These are phyloP conservation scores for Halocynthia aurantium DNA, from an alignment of 23 tunicate species.

Conservation along the genomic window DNA sequence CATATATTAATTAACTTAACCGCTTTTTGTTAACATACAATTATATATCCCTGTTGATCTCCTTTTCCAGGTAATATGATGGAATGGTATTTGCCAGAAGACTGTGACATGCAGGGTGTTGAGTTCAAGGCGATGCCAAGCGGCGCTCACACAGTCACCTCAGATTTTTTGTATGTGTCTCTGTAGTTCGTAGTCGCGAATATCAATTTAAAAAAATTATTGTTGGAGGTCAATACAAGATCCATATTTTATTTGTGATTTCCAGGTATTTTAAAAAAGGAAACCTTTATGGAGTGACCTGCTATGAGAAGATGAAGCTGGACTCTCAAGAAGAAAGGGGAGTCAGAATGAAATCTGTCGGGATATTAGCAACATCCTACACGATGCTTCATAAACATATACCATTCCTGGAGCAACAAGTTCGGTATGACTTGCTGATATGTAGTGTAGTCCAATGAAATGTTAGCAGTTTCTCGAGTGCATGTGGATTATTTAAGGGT, in stretches of 20 bases:
- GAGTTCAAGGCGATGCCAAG: conserved; percentile 92
- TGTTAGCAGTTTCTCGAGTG: neutral
- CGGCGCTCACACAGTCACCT: conserved; percentile 66
- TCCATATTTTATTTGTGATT: too few species aligned
- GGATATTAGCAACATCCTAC: conserved; percentile 57
- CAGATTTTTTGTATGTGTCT: conserved; percentile 79
- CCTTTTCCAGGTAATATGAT: conserved; percentile 53
- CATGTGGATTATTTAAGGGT: neutral
- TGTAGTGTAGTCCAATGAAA: neutral
- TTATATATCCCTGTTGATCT: neutral
- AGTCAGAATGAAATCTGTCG: conserved; percentile 86
- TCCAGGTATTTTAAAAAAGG: conserved; percentile 61
- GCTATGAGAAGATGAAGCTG: conserved; percentile 46
- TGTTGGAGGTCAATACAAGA: too few species aligned
- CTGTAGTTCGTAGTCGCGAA: too few species aligned
- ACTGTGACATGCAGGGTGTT: conserved; percentile 35
- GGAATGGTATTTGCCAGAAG: conserved; percentile 66
- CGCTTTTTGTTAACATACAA: neutral
- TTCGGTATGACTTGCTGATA: conserved; percentile 33
- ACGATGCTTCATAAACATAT: conserved; percentile 51
- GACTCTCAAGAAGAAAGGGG: conserved; percentile 66
- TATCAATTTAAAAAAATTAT: too few species aligned
- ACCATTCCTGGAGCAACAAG: conserved; percentile 73
- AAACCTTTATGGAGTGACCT: conserved; percentile 57
- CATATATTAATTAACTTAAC: neutral